Evolutionary conservation across 2,113 vertebrate species (phyloP), one percentile per base, ranked within the genome.

Genomic region (Epinephelus lanceolatus): DNA sequence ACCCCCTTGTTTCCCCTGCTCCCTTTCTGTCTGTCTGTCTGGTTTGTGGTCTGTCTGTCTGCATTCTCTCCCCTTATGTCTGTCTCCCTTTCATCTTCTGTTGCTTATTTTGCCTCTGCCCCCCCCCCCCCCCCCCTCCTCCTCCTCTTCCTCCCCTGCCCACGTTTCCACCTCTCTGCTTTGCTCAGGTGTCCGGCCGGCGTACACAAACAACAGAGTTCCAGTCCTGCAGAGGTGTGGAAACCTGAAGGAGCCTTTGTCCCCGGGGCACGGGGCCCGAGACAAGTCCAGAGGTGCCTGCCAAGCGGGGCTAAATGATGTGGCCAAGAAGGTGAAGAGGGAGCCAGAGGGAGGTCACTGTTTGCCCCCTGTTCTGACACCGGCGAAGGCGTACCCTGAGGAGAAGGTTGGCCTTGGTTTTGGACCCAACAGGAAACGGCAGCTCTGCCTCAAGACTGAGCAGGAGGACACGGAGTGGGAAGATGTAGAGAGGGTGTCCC

Each of bases 401-500:
- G 89, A 94, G 61, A 95, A 92, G 25, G 56, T 72, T 83, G 84
- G 89, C 21, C 92, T 90, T 21, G 95, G 94, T 78, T 95, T 94
- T 21, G 95, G 91, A 86, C 86, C 95, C 80, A 89, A 94, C 77
- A 94, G 96, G 90, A 98, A 98, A 83, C 96, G 96, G 77, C 95
- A 94, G 83, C 91, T 94, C 83, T 89, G 94, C 88, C 87, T 76
- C 80, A 96, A 96, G 66, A 92, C 94, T 8, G 90, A 94, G 42
- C 89, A 92, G 52, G 96, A 97, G 8, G 86, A 89, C 56, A 0
- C 67, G 0, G 95, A 96, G 84, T 57, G 71, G 40, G 86, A 83
- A 52, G 92, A 92, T 2, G 81, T 40, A 57, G 93, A 91, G 30
- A 53, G 80, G 86, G 33, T 19, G 70, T 88, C 67, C 76, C 83